A percentile compares a stretch with the other conserved stretches of the same genome.
phyloP scores from a whole-genome alignment of 2,888 invertebrate species.

The Epinotia demarniana region DNA sequence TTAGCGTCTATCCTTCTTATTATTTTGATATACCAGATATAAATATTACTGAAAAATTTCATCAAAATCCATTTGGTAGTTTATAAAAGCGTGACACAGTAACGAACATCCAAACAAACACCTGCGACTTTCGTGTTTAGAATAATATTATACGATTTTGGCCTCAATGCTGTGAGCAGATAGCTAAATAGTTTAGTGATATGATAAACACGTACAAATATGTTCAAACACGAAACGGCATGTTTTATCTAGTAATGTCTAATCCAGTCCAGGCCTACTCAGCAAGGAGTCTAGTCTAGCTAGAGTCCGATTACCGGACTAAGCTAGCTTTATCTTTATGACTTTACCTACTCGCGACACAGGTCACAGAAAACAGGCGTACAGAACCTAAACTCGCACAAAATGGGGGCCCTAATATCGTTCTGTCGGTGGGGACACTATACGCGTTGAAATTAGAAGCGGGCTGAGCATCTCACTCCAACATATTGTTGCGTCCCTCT shows the following conservation, averaged over 20 bases:
- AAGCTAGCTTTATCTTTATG: constrained; percentile 18
- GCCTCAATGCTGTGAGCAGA: not conserved
- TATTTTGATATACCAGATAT: too few relatives aligned
- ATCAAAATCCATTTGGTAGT: too few relatives aligned
- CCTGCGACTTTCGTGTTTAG: too few relatives aligned
- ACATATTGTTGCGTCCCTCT: too few relatives aligned
- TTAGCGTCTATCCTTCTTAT: too few relatives aligned
- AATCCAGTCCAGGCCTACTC: constrained; percentile 19
- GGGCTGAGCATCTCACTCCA: too few relatives aligned
- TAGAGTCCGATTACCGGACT: not conserved
- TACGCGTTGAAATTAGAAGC: too few relatives aligned
- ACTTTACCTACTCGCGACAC: not conserved
- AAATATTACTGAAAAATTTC: too few relatives aligned
- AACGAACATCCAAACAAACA: not conserved
- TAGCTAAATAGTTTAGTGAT: not conserved
- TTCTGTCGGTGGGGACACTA: too few relatives aligned
- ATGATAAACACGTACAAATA: not conserved
- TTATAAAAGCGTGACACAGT: too few relatives aligned
- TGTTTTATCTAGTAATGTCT: constrained; percentile 18
- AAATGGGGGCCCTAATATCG: not conserved
- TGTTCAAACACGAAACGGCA: constrained; percentile 1
- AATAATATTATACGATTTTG: too few relatives aligned
- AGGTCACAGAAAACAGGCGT: not conserved
- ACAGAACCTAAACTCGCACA: constrained; percentile 1
- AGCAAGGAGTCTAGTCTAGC: constrained; percentile 10